phyloP scores from a whole-genome alignment of 2,113 vertebrate genomes.

The Tylochromis polylepis region DNA sequence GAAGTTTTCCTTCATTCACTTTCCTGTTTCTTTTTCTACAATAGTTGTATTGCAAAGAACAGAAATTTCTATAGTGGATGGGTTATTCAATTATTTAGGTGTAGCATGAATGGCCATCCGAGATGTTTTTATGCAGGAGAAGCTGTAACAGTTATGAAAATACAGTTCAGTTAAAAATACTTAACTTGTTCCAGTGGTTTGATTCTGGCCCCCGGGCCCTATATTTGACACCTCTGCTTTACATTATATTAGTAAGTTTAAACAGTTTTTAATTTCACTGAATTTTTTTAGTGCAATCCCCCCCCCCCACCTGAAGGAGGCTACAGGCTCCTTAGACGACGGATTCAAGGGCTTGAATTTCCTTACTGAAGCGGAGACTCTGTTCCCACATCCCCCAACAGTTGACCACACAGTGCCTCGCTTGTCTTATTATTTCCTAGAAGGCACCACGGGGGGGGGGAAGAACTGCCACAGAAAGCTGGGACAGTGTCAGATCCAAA shows the following conservation, averaged over 20 bases:
- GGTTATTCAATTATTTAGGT: not conserved
- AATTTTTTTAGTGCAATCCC: not conserved
- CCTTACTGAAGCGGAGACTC: not conserved
- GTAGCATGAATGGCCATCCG: rapidly evolving
- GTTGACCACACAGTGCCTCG: not conserved
- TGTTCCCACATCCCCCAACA: not conserved
- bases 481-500: not conserved
- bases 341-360: not conserved
- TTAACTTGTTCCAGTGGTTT: rapidly evolving
- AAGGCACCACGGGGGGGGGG: not conserved
- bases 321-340: rapidly evolving
- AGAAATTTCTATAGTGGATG: not conserved
- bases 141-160: not conserved
- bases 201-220: not conserved
- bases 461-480: not conserved
- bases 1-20: not conserved
- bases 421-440: not conserved
- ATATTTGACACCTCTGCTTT: not conserved
- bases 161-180: not conserved
- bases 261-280: not conserved
- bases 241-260: not conserved
- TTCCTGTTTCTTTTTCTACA: not conserved
- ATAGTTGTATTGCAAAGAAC: not conserved
- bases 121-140: not conserved
- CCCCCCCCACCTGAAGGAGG: rapidly evolving